phyloP scores from a whole-genome alignment of 2,113 vertebrate genomes.

The Atractosteus spatula region DNA sequence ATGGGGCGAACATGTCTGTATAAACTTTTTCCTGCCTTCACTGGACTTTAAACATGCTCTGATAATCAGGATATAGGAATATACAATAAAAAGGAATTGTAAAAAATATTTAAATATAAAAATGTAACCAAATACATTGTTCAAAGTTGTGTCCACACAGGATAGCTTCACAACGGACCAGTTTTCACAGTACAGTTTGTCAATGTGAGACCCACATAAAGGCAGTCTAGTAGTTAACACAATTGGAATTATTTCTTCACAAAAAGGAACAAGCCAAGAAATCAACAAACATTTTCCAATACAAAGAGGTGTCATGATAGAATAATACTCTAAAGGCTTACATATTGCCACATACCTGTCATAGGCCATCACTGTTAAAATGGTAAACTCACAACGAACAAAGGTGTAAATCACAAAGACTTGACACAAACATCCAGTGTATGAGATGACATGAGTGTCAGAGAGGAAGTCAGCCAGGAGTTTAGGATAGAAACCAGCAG shows the following conservation, averaged over 20 bases:
- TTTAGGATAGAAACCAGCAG: slow-evolving; percentile 14
- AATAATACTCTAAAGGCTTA: neutral
- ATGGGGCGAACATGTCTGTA: slow-evolving; percentile 17
- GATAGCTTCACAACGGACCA: slow-evolving; percentile 4
- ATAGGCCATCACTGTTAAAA: slow-evolving; percentile 24
- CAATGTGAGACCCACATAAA: slow-evolving; percentile 2
- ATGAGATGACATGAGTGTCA: slow-evolving; percentile 20
- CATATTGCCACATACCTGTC: slow-evolving; percentile 2
- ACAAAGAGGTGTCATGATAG: neutral
- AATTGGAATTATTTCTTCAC: neutral
- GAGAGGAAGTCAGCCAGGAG: slow-evolving; percentile 20
- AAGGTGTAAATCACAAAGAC: slow-evolving; percentile 17
- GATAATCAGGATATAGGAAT: neutral
- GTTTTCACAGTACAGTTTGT: slow-evolving; percentile 17
- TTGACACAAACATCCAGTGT: slow-evolving; percentile 12
- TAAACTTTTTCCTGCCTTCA: slow-evolving; percentile 6
- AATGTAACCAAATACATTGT: slow-evolving; percentile 1
- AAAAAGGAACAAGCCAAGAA: neutral
- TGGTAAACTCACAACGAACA: slow-evolving; percentile 13
- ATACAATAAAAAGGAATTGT: neutral
- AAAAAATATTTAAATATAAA: neutral
- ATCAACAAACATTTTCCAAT: neutral
- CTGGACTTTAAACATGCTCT: neutral
- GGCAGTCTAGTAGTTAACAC: neutral
- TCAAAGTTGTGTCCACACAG: slow-evolving; percentile 9